Base-by-base conservation (phyloP, 2,797 vertebrate species). In the Enteromius unitaeniatus region DNA sequence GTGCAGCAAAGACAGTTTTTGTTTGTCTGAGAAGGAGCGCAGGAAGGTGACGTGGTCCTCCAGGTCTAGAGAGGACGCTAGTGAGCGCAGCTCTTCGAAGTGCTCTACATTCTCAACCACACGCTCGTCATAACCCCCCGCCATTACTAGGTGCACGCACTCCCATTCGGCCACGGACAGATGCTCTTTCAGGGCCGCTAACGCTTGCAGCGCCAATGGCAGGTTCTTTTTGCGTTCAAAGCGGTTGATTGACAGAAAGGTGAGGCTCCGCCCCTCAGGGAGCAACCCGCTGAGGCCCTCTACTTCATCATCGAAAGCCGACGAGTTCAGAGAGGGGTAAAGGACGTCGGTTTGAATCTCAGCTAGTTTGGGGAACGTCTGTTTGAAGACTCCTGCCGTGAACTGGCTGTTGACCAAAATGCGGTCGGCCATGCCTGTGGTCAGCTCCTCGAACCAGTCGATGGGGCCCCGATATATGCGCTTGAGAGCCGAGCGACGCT, bases 181-280 rank as follows among this genome's bases (percentile, higher is more conserved):
- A 85, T 86, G 89, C 53, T 89, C 91, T 70, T 31, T 95, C 68
- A 99, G 95, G 5, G 89, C 89, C 0, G 93, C 92, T 40, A 99
- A 88, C 8, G 97, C 95, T 85, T 95, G 89, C 1, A 99, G 92
- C 4, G 98, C 97, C 90, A 99, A 88, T 0, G 88, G 86, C 82
- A 99, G 91, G 86, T 98, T 97, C 92, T 99, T 99, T 94, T 99
- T 99, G 64, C 97, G 96, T 91, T 99, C 98, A 0, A 97, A 99
- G 73, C 98, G 95, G 92, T 99, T 99, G 87, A 99, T 96, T 45
- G 98, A 99, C 76, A 99, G 96, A 89, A 99, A 99, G 62, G 97
- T 65, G 88, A 95, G 93, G 78, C 94, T 91, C 14, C 94, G 96
- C 4, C 91, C 94, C 86, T 93, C 88, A 0, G 96, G 97, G 47